Percentiles rank a stretch among this genome's conserved stretches.
Evolutionary conservation across 1,140 invertebrate species (phyloP).

Genomic region (Musca domestica): DNA sequence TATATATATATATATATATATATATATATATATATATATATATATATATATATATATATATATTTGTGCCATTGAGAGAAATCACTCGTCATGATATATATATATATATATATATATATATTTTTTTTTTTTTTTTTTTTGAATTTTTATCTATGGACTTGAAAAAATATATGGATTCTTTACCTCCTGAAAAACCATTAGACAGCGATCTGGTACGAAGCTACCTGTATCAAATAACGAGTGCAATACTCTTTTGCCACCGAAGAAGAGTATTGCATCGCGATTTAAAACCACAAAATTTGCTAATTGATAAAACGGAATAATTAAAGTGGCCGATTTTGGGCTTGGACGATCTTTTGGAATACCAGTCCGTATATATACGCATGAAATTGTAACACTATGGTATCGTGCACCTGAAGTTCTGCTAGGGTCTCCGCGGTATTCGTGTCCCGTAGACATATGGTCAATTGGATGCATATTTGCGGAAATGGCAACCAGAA

Average conservation of each 20-base stretch:
- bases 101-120: too few species aligned
- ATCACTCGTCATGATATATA: too few species aligned
- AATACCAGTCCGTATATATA: constrained; percentile 93
- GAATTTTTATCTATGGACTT: constrained; percentile 98
- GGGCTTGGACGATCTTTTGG: constrained; percentile 92
- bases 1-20: too few species aligned
- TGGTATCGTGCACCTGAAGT: constrained; percentile 99
- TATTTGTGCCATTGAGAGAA: too few species aligned
- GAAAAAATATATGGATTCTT: constrained; percentile 93
- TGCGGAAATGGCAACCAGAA: constrained; percentile 89
- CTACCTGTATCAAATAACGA: constrained; percentile 76
- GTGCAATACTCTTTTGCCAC: constrained; percentile 95
- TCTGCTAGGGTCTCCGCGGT: constrained; percentile 81
- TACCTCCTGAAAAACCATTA: constrained; percentile 69
- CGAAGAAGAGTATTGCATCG: constrained; percentile 89
- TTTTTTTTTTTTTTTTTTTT: too few species aligned
- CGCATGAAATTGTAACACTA: constrained; percentile 97
- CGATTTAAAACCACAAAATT: constrained; percentile 98
- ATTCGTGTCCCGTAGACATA: constrained; percentile 93
- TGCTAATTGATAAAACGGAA: constrained; percentile 90
- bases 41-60: too few species aligned
- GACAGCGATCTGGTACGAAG: constrained; percentile 64
- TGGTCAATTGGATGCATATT: constrained; percentile 98
- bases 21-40: too few species aligned
- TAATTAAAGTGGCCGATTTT: constrained; percentile 93